phyloP scores from a whole-genome alignment of 2,888 invertebrate genomes.

The Meiosimyza platycephala region DNA sequence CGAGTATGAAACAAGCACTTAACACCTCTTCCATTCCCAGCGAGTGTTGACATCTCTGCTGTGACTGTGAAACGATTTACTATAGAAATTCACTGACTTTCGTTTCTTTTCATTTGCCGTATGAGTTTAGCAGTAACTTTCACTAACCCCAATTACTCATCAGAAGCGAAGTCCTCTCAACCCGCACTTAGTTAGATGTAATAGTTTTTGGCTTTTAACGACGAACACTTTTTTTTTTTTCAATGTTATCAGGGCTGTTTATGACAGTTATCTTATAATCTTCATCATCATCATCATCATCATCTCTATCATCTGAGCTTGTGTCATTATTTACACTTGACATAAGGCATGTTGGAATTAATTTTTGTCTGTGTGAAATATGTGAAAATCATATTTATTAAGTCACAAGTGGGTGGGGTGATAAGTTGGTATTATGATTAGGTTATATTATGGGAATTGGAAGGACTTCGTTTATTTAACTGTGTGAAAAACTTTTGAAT shows the following conservation, averaged over 20 bases:
- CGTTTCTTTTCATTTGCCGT: too few species aligned
- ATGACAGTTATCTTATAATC: conserved; percentile 24
- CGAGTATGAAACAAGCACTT: conserved; percentile 27
- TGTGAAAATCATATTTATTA: background rate
- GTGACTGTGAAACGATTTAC: background rate
- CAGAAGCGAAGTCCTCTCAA: too few species aligned
- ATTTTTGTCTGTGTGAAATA: conserved; percentile 13
- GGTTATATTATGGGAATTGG: too few species aligned
- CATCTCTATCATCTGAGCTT: conserved; percentile 1
- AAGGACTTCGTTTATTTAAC: too few species aligned
- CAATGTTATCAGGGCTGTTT: background rate
- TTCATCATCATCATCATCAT: conserved; percentile 5
- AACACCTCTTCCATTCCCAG: conserved; percentile 1
- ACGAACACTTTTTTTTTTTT: background rate
- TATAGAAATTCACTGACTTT: too few species aligned
- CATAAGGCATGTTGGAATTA: conserved; percentile 18
- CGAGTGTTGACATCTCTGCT: background rate
- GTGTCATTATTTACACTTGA: conserved; percentile 25
- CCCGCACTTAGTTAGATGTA: background rate
- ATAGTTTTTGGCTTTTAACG: conserved; percentile 19
- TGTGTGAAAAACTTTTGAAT: too few species aligned
- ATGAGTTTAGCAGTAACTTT: too few species aligned
- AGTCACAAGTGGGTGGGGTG: too few species aligned
- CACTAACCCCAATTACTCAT: too few species aligned
- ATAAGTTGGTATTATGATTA: too few species aligned